phyloP scores from a whole-genome alignment of 53 echinoderm and acorn worm species.

The Actinopyga echinites region DNA sequence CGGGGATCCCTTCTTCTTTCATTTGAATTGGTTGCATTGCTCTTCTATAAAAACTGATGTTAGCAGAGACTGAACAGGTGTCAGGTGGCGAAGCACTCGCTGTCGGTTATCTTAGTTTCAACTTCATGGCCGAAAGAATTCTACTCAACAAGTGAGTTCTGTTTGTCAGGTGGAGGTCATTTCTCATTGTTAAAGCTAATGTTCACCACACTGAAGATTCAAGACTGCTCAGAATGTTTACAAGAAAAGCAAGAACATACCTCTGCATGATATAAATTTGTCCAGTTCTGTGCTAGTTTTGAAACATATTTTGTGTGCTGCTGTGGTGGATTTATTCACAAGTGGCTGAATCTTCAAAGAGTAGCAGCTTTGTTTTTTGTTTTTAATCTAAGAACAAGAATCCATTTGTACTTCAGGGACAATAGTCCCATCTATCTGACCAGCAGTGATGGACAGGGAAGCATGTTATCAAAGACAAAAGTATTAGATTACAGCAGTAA shows the following conservation, averaged over 20 bases:
- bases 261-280: not conserved
- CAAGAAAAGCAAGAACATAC: not conserved
- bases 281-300: no score
- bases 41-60: conserved; percentile 71
- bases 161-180: not conserved
- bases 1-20: conserved; percentile 89
- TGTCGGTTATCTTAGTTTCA: conserved; percentile 93
- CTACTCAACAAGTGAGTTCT: conserved; percentile 85
- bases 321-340: no score
- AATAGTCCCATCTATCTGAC: no score
- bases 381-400: no score
- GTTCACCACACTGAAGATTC: not conserved
- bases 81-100: conserved; percentile 88
- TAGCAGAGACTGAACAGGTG: conserved; percentile 85
- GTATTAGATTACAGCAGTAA: no score
- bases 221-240: not conserved
- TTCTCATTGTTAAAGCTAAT: not conserved
- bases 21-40: conserved; percentile 74
- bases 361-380: no score
- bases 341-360: no score
- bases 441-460: no score
- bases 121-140: conserved; percentile 89
- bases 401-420: no score
- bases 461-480: no score
- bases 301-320: no score